These are phyloP conservation scores for Penelope pileata DNA, from an alignment of 2,113 vertebrate genomes.

Conservation along the genomic window DNA sequence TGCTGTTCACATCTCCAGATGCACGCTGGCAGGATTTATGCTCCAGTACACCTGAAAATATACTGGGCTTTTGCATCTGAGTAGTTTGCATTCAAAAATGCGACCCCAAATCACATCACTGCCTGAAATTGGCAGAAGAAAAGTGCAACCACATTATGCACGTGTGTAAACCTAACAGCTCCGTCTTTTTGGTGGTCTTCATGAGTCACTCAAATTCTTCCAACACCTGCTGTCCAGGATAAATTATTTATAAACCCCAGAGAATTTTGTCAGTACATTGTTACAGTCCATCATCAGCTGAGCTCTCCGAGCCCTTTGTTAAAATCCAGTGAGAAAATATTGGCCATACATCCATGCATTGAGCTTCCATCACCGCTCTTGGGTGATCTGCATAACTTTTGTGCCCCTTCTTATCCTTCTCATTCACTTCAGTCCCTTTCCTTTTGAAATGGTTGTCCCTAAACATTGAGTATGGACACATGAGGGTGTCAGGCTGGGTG, in stretches of 20 bases:
- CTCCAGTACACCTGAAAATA: not conserved
- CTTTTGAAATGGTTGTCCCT: not conserved
- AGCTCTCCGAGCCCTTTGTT: not conserved
- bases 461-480: not conserved
- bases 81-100: not conserved
- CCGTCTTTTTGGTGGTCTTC: not conserved
- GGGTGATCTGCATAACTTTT: not conserved
- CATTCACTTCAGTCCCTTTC: not conserved
- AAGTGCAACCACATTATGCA: not conserved
- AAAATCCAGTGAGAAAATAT: not conserved
- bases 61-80: not conserved
- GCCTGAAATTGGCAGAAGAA: not conserved
- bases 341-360: not conserved
- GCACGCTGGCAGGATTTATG: not conserved
- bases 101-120: not conserved
- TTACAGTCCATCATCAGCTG: not conserved
- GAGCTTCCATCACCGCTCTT: not conserved
- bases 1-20: not conserved
- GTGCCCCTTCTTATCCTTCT: not conserved
- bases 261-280: not conserved
- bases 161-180: not conserved
- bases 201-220: not conserved
- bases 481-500: not conserved
- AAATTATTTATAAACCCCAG: not conserved
- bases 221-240: not conserved